Conservation (phyloP, 2,888 invertebrate species). For the Drosophila recens region DNA sequence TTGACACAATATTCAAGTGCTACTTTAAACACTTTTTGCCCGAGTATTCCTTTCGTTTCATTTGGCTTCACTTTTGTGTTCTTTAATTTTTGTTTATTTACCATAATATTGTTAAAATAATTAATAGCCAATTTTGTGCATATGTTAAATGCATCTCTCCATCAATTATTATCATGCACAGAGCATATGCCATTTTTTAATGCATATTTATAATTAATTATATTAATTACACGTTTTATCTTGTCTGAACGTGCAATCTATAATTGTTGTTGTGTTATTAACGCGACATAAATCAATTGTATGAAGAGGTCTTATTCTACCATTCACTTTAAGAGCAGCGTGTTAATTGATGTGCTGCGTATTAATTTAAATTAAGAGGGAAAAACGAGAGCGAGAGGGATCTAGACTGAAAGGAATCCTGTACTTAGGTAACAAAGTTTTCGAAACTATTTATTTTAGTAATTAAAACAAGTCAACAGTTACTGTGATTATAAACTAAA, state of each 20-base stretch:
- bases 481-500: no score
- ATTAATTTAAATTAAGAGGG: slow-evolving; percentile 16
- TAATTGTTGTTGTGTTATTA: slow-evolving; percentile 57
- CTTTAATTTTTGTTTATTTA: slow-evolving; percentile 5
- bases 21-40: slow-evolving; percentile 39
- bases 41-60: not conserved
- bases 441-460: not conserved
- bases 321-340: slow-evolving; percentile 18
- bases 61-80: not conserved
- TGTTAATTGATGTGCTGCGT: slow-evolving; percentile 59
- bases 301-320: slow-evolving; percentile 7
- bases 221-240: slow-evolving; percentile 57
- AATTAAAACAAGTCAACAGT: not conserved
- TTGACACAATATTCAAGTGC: slow-evolving; percentile 66
- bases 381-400: not conserved
- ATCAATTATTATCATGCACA: slow-evolving; percentile 54
- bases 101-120: slow-evolving; percentile 19
- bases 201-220: slow-evolving; percentile 57
- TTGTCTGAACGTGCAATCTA: slow-evolving; percentile 29
- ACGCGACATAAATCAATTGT: slow-evolving; percentile 64
- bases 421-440: not conserved
- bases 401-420: not conserved
- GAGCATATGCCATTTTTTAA: slow-evolving; percentile 31
- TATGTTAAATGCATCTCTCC: slow-evolving; percentile 43
- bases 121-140: slow-evolving; percentile 50